These are phyloP conservation scores for Oxystoma pomonae DNA, from an alignment of 2,888 invertebrate genomes.

Conservation along the genomic window DNA sequence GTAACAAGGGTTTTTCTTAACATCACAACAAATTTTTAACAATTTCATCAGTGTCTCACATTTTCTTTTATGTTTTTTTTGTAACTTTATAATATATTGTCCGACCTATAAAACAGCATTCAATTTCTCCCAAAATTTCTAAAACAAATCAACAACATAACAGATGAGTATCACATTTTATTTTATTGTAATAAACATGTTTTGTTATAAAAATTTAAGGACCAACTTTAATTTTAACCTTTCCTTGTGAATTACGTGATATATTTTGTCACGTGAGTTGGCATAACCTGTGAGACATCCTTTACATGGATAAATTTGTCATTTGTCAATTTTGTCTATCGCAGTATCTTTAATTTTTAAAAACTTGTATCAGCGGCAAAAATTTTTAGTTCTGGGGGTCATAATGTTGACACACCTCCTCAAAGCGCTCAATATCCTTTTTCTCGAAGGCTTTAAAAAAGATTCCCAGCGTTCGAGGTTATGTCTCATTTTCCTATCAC, in stretches of 20 bases:
- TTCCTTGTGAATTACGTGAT: no score
- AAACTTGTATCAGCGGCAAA: conserved; percentile 29
- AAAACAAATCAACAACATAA: background rate
- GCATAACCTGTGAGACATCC: conserved; percentile 39
- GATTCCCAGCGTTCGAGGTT: no score
- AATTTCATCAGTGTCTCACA: background rate
- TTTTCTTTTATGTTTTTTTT: background rate
- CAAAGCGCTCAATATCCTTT: background rate
- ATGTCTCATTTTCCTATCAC: no score
- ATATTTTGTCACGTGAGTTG: no score
- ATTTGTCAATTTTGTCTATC: conserved; percentile 49
- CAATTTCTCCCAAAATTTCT: background rate
- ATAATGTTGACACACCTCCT: background rate
- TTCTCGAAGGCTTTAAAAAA: background rate
- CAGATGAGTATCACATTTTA: background rate
- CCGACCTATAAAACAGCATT: background rate
- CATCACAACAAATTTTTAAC: conserved; percentile 41
- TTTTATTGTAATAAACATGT: background rate
- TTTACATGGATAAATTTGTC: conserved; percentile 46
- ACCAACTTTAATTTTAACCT: background rate
- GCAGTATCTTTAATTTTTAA: conserved; percentile 48
- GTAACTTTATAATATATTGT: background rate
- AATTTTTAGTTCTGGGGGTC: background rate
- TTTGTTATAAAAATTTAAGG: background rate
- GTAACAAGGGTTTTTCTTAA: conserved; percentile 39